Conservation (phyloP, 2,113 vertebrate species). For the Oreochromis tanganicae region DNA sequence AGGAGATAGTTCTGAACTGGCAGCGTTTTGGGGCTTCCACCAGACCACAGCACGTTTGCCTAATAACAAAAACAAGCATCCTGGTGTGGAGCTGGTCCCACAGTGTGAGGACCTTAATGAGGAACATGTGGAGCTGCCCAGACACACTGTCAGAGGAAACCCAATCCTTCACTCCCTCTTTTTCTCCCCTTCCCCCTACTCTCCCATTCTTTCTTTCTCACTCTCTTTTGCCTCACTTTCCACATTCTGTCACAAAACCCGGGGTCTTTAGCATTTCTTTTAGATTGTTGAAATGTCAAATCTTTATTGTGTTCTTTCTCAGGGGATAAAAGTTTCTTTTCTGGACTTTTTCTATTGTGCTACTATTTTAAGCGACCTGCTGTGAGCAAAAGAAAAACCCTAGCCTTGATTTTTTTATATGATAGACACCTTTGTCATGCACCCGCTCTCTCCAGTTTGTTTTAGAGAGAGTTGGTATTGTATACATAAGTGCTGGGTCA, state of each 20-base stretch:
- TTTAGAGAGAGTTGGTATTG: conserved; percentile 19
- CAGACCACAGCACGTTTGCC: conserved; percentile 67
- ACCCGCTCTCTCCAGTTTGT: conserved; percentile 4
- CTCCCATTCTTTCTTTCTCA: conserved; percentile 22
- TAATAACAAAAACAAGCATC: conserved; percentile 80
- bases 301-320: not conserved
- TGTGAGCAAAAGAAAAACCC: conserved; percentile 50
- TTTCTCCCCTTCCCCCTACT: conserved; percentile 30
- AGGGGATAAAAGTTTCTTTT: not conserved
- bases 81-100: conserved; percentile 69
- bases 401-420: conserved; percentile 30
- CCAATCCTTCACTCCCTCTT: conserved; percentile 59
- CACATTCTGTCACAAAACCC: not conserved
- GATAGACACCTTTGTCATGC: conserved; percentile 19
- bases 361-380: conserved; percentile 56
- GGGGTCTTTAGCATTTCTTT: conserved; percentile 1
- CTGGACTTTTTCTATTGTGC: conserved; percentile 41
- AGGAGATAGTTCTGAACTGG: conserved; percentile 27
- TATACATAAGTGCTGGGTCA: conserved; percentile 62
- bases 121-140: conserved; percentile 77
- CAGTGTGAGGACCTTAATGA: conserved; percentile 78
- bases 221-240: conserved; percentile 13
- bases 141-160: conserved; percentile 79
- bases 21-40: conserved; percentile 53
- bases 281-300: not conserved